Evolutionary conservation across 2,113 vertebrate species (phyloP).

Genomic region (Ahaetulla prasina): DNA sequence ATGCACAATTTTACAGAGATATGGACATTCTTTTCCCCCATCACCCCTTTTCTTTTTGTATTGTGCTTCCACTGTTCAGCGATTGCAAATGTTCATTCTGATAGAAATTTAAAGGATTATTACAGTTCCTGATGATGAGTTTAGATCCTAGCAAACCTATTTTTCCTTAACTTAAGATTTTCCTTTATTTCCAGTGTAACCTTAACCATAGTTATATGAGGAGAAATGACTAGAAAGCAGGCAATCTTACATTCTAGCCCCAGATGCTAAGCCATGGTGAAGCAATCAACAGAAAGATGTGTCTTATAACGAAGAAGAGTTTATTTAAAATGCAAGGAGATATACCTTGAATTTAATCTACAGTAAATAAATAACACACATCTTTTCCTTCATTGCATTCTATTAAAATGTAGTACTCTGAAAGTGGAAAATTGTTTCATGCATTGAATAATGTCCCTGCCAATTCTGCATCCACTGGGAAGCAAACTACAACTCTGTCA

Average conservation of each 20-base stretch:
- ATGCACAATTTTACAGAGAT: not conserved
- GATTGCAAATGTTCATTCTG: not conserved
- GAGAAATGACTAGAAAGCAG: not conserved
- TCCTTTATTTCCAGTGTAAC: not conserved
- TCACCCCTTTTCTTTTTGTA: not conserved
- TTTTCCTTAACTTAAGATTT: not conserved
- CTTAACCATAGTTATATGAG: not conserved
- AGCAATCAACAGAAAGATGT: not conserved
- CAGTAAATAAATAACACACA: slow-evolving; percentile 7
- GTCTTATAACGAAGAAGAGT: not conserved
- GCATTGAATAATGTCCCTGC: slow-evolving; percentile 46
- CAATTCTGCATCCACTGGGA: not conserved
- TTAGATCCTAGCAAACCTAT: not conserved
- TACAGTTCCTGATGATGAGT: not conserved
- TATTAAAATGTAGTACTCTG: slow-evolving; percentile 39
- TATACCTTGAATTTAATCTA: not conserved
- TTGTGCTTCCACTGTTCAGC: not conserved
- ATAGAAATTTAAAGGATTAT: not conserved
- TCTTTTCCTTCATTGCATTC: slow-evolving; percentile 9
- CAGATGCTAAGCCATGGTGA: not conserved
- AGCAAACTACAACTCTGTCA: not conserved
- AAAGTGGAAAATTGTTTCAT: slow-evolving; percentile 39
- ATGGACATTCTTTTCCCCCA: not conserved
- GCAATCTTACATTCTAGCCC: not conserved
- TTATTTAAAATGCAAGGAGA: not conserved